Evolutionary conservation across 2,888 invertebrate genomes (phyloP).

Genomic region (Holacanthella duospinosa): DNA sequence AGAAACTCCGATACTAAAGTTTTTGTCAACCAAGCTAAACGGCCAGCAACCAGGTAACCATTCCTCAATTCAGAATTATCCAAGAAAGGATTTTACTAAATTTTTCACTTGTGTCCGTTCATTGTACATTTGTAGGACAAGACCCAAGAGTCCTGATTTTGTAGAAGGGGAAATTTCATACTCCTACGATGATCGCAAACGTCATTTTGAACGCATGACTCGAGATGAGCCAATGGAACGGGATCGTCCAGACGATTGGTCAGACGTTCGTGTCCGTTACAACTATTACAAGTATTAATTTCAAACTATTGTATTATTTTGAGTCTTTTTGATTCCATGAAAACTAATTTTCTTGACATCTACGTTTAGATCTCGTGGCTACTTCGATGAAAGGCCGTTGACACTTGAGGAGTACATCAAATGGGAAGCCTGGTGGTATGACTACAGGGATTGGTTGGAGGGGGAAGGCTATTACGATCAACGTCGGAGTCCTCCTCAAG

Average conservation of each 20-base stretch:
- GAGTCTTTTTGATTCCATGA: not conserved
- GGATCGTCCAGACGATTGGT: conserved; percentile 52
- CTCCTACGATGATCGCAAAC: conserved; percentile 22
- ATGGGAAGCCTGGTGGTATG: conserved; percentile 93
- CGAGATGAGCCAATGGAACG: conserved; percentile 40
- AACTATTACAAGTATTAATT: conserved; percentile 58
- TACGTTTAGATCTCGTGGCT: conserved; percentile 58
- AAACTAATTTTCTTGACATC: not conserved
- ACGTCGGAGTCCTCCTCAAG: not conserved
- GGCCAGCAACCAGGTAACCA: conserved; percentile 2
- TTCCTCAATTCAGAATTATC: too few species aligned
- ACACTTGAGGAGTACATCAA: conserved; percentile 73
- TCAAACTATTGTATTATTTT: not conserved
- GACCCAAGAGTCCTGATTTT: conserved; percentile 27
- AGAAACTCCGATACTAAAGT: conserved; percentile 27
- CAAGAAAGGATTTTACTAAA: not conserved
- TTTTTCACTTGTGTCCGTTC: not conserved
- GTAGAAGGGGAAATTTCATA: conserved; percentile 17
- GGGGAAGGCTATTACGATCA: conserved; percentile 61
- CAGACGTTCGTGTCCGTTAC: conserved; percentile 67
- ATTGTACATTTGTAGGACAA: not conserved
- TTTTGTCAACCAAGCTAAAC: conserved; percentile 18
- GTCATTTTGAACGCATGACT: conserved; percentile 30
- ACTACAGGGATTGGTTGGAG: conserved; percentile 82
- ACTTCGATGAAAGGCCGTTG: conserved; percentile 57